Conservation (phyloP, 2,113 vertebrate genomes). For the Ellobius talpinus region DNA sequence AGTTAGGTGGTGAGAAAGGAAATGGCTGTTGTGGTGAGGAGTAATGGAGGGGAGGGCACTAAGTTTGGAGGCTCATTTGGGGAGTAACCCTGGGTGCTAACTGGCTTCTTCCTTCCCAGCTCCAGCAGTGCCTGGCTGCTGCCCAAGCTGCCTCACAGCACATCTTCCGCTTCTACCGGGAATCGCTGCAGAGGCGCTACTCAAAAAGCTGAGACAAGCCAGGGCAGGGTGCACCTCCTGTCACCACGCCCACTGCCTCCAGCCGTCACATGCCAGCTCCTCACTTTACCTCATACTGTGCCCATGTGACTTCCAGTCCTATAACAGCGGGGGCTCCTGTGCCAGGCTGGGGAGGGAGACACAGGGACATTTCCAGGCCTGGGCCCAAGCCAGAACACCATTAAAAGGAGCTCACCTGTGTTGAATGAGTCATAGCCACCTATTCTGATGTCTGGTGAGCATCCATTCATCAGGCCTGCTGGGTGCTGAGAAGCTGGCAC, state of each 20-base stretch:
- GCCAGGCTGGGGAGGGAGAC: neutral
- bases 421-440: neutral
- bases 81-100: neutral
- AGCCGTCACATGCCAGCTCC: neutral
- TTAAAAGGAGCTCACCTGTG: neutral
- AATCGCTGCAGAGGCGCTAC: constrained; percentile 90
- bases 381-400: neutral
- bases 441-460: neutral
- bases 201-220: constrained; percentile 88
- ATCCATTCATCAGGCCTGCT: neutral
- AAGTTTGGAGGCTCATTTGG: neutral
- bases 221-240: neutral
- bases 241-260: neutral
- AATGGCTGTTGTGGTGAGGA: neutral
- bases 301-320: neutral
- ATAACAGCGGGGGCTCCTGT: neutral
- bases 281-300: neutral
- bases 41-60: too few relatives aligned
- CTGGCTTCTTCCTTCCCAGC: constrained; percentile 80
- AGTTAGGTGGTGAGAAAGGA: too few relatives aligned
- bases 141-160: constrained; percentile 90
- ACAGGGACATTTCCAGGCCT: neutral
- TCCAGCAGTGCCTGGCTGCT: constrained; percentile 92
- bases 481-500: neutral
- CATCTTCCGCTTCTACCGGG: constrained; percentile 94